phyloP scores from a whole-genome alignment of 64 coral and sea anemone species.

The Cladopsammia gracilis region DNA sequence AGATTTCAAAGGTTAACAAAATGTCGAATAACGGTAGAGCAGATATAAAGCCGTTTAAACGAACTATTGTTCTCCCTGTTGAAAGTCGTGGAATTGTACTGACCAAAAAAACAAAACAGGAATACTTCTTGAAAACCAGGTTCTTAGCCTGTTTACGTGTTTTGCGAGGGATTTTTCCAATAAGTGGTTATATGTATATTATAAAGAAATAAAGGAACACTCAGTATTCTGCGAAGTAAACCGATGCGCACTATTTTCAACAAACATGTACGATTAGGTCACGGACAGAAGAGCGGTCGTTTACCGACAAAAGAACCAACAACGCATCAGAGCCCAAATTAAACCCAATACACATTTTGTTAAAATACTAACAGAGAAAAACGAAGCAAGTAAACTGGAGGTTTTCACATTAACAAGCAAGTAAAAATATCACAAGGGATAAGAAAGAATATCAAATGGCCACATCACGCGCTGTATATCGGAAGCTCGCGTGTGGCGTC shows the following conservation, averaged over 20 bases:
- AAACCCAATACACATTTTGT: background rate
- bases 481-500: conserved; percentile 36
- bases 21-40: background rate
- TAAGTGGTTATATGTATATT: background rate
- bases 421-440: background rate
- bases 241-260: conserved; percentile 2
- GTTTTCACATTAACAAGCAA: background rate
- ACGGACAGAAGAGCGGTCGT: background rate
- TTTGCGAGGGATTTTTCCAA: background rate
- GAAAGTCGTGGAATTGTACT: background rate
- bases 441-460: conserved; percentile 2
- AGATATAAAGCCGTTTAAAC: conserved; percentile 17
- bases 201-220: background rate
- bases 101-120: background rate
- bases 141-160: background rate
- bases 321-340: background rate
- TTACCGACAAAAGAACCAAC: background rate
- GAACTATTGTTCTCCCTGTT: background rate
- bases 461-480: background rate
- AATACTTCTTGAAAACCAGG: background rate
- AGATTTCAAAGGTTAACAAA: conserved; percentile 3
- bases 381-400: background rate
- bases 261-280: background rate
- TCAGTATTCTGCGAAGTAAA: background rate
- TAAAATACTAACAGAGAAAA: background rate